Percentiles rank a stretch among this genome's conserved stretches.
Conservation (phyloP, 2,888 invertebrate species). For the Dilophus febrilis region DNA sequence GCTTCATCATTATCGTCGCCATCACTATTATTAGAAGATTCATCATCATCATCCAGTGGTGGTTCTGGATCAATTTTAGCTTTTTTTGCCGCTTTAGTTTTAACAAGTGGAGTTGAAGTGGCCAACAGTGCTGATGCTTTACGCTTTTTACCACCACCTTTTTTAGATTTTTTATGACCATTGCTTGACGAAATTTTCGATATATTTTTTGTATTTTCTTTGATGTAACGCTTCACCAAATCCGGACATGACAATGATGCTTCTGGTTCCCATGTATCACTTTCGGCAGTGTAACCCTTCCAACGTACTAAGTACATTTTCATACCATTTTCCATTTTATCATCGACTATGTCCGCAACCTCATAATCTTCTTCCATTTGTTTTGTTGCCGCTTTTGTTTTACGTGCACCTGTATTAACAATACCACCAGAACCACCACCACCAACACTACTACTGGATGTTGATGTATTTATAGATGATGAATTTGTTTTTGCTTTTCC, state of each 20-base stretch:
- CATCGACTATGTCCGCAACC: slow-evolving; percentile 52
- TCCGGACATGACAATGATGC: slow-evolving; percentile 51
- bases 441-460: neutral
- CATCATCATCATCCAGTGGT: slow-evolving; percentile 14
- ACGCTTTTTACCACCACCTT: too few species aligned
- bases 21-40: slow-evolving; percentile 29
- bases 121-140: neutral
- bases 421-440: neutral
- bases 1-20: slow-evolving; percentile 35
- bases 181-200: too few species aligned
- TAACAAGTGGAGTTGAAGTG: neutral
- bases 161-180: neutral
- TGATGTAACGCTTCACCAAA: slow-evolving; percentile 37
- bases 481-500: neutral
- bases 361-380: slow-evolving; percentile 1
- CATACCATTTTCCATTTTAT: slow-evolving; percentile 49
- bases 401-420: neutral
- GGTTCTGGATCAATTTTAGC: slow-evolving; percentile 10
- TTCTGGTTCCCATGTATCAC: slow-evolving; percentile 63
- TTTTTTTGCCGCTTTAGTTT: slow-evolving; percentile 2
- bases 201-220: too few species aligned
- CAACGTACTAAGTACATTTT: slow-evolving; percentile 55
- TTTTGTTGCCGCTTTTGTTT: neutral
- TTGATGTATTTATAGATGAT: neutral
- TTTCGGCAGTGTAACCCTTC: slow-evolving; percentile 54